Conservation (phyloP, 1,140 invertebrate genomes). For the Bombus ignitus region DNA sequence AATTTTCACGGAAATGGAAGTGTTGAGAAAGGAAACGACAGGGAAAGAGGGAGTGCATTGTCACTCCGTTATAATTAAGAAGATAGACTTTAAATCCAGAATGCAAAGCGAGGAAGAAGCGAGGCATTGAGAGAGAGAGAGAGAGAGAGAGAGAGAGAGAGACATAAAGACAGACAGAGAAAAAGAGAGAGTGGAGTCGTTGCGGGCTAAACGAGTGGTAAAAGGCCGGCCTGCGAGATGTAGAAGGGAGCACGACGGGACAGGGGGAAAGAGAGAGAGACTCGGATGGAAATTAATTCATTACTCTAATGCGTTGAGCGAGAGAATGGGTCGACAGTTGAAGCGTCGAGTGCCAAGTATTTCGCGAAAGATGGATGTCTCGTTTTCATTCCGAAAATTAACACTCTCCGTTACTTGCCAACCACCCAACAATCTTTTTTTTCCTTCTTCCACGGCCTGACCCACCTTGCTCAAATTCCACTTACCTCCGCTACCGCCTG, state of each 20-base stretch:
- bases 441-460: neutral
- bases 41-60: slow-evolving; percentile 40
- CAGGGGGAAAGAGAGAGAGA: slow-evolving; percentile 43
- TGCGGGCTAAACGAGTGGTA: slow-evolving; percentile 63
- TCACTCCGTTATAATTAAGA: slow-evolving; percentile 79
- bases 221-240: slow-evolving; percentile 53
- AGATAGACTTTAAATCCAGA: slow-evolving; percentile 64
- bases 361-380: slow-evolving; percentile 80
- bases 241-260: slow-evolving; percentile 53
- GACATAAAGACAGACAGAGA: no score
- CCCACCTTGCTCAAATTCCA: slow-evolving; percentile 27
- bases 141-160: neutral
- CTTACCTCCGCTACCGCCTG: neutral
- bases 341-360: slow-evolving; percentile 78
- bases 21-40: slow-evolving; percentile 20
- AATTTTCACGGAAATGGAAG: slow-evolving; percentile 38
- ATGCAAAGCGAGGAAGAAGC: slow-evolving; percentile 47
- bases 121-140: slow-evolving; percentile 45
- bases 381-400: slow-evolving; percentile 83
- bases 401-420: slow-evolving; percentile 78
- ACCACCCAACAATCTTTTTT: slow-evolving; percentile 38
- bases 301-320: slow-evolving; percentile 82
- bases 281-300: slow-evolving; percentile 83
- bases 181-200: slow-evolving; percentile 61
- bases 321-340: slow-evolving; percentile 76